These are phyloP conservation scores for Blomia tropicalis DNA, from an alignment of 2,888 invertebrate genomes.

Conservation along the genomic window DNA sequence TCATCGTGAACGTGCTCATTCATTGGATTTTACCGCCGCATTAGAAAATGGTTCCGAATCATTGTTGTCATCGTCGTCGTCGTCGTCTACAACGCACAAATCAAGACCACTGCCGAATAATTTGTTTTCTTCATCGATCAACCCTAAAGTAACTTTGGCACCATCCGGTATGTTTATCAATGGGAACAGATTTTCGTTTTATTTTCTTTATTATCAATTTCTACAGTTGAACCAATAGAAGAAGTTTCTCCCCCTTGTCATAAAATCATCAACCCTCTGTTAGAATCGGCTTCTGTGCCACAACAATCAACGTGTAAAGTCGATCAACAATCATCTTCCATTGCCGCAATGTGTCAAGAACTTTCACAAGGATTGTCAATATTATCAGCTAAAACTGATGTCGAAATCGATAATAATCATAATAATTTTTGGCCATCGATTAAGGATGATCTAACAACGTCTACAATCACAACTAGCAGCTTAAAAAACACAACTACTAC, in stretches of 20 bases:
- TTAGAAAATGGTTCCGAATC: background rate
- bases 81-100: too few relatives aligned
- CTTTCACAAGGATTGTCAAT: constrained; percentile 57
- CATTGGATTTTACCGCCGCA: constrained; percentile 27
- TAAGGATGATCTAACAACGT: constrained; percentile 27
- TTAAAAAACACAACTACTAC: background rate
- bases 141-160: background rate
- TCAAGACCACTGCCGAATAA: background rate
- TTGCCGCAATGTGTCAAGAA: constrained; percentile 60
- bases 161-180: constrained; percentile 24
- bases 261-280: constrained; percentile 40
- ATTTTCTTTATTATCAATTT: constrained; percentile 14
- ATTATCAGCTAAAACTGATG: constrained; percentile 38
- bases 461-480: background rate
- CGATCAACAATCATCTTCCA: background rate
- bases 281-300: too few relatives aligned
- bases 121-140: background rate
- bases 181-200: constrained; percentile 23
- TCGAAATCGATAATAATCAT: constrained; percentile 34
- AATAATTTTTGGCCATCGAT: constrained; percentile 36
- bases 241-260: constrained; percentile 48
- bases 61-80: too few relatives aligned
- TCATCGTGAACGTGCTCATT: constrained; percentile 46
- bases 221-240: constrained; percentile 56
- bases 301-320: too few relatives aligned